Evolutionary conservation across 2,113 vertebrate species (phyloP).

Genomic region (Phyllopteryx taeniolatus): DNA sequence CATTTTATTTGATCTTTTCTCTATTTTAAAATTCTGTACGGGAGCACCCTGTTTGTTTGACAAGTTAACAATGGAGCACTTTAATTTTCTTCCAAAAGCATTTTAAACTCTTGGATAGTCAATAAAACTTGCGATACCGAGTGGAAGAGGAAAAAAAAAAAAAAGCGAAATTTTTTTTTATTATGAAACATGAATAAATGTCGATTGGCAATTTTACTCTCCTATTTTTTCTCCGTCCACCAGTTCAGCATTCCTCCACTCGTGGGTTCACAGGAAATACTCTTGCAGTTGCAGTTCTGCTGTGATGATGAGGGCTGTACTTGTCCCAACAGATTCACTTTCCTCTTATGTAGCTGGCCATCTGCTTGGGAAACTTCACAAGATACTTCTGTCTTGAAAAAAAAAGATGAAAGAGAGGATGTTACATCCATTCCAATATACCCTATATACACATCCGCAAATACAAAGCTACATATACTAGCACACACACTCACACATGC

Average conservation of each 20-base stretch:
- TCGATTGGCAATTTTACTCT: not conserved
- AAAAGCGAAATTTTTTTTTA: too few relatives aligned
- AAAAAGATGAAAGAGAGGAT: conserved; percentile 34
- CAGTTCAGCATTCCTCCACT: not conserved
- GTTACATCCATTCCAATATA: conserved; percentile 29
- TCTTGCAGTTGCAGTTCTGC: not conserved
- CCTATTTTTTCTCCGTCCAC: conserved; percentile 8
- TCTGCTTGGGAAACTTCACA: conserved; percentile 44
- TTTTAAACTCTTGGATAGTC: not conserved
- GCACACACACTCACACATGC: not conserved
- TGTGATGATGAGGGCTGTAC: conserved; percentile 17
- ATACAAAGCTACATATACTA: not conserved
- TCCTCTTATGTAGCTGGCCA: conserved; percentile 25
- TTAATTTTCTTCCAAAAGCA: not conserved
- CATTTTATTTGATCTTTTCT: not conserved
- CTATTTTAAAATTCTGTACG: not conserved
- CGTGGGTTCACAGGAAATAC: conserved; percentile 12
- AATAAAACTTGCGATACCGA: not conserved
- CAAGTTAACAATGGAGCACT: not conserved
- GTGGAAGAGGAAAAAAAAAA: not conserved
- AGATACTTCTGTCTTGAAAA: conserved; percentile 32
- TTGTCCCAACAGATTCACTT: conserved; percentile 19
- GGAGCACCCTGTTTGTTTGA: not conserved
- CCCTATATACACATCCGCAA: conserved; percentile 7
- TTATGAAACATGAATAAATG: not conserved